Evolutionary conservation across 2,797 vertebrate genomes (phyloP), one percentile per base, ranked within the genome.

Genomic region (Syncerus caffer): DNA sequence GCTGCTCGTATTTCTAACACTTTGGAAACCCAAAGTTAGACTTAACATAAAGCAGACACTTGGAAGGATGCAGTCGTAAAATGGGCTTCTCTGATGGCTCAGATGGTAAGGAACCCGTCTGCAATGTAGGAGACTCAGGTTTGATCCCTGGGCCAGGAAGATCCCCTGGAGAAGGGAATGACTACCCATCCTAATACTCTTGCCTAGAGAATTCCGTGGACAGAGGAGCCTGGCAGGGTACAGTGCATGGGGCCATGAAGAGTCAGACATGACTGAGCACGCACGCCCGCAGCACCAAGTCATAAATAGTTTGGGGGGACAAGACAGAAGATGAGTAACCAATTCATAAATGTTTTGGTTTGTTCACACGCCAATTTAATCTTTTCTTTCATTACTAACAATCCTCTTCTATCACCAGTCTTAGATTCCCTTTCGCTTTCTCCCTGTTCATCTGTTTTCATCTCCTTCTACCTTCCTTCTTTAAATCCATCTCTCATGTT

Each of bases 1-100:
- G 23, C 29, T 58, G 58, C 25, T 97, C 15, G 29, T 27, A 94
- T 85, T 96, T 87, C 67, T 42, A 96, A 51, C 45, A 74, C 67
- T 92, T 90, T 87, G 89, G 21, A 95, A 96, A 97, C n/a, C 55
- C 76, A 91, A 92, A 74, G 38, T 10, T 93, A 55, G 62, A 93
- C 13, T 87, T 79, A 38, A 71, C 0, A 0, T 50, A 62, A 95
- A 57, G 85, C 27, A 62, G 60, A 88, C 45, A 89, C 34, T 78
- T 55, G 71, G 78, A 85, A 82, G 38, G 50, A 60, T 60, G 74
- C 25, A 34, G 67, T 86, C 34, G 60, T 85, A 82, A 88, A 64
- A 82, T 13, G 67, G n/a, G 64, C 21, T 42, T 25, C 71, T 25
- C 38, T 25, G 71, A 74, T 42, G 71, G 38, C 38, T 74, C 38